Evolutionary conservation across 2,113 vertebrate species (phyloP).

Genomic region (Saguinus imperator): DNA sequence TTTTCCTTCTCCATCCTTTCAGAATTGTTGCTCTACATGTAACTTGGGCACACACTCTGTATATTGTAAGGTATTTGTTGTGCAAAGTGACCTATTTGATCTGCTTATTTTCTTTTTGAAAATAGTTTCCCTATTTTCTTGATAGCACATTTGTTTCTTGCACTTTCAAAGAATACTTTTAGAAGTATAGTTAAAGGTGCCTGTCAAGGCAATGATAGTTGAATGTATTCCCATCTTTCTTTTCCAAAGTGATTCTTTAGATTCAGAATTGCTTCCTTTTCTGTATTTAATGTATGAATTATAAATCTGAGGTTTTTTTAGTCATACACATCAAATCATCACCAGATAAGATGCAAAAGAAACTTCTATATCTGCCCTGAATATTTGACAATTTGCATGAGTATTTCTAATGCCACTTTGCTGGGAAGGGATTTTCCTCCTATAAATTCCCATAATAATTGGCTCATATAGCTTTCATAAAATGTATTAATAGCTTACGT

Average conservation of each 20-base stretch:
- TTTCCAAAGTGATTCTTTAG: neutral
- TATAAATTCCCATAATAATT: neutral
- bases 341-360: neutral
- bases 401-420: neutral
- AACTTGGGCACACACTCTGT: neutral
- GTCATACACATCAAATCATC: neutral
- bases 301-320: neutral
- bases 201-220: constrained; percentile 5
- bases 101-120: constrained; percentile 62
- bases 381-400: neutral
- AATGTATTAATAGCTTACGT: neutral
- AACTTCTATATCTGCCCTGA: neutral
- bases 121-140: constrained; percentile 32
- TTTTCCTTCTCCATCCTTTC: neutral
- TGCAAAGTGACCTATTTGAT: constrained; percentile 51
- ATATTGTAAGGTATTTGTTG: neutral
- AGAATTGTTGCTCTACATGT: neutral
- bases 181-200: constrained; percentile 24
- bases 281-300: neutral
- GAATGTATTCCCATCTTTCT: neutral
- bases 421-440: neutral
- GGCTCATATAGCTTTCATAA: neutral
- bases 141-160: constrained; percentile 23
- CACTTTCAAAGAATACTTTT: constrained; percentile 34
- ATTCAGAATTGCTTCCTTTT: neutral